Conservation (phyloP, 2,888 invertebrate species). For the Agrochola lychnidis region DNA sequence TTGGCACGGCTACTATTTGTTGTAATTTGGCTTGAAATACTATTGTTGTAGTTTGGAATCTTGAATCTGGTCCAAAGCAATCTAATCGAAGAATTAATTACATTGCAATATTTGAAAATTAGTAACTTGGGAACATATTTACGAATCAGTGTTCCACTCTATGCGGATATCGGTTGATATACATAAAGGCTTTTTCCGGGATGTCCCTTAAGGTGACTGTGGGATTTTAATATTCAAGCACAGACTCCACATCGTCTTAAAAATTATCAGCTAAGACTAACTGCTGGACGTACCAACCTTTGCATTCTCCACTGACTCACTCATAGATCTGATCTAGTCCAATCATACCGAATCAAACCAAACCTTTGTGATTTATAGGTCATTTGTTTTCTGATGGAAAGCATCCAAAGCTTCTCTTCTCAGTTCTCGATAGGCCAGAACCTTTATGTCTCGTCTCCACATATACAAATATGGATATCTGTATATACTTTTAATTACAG, state of each 20-base stretch:
- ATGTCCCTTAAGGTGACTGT: not conserved
- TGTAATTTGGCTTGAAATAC: conserved; percentile 24
- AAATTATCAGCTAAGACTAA: not conserved
- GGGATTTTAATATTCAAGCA: not conserved
- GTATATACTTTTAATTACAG: too few species aligned
- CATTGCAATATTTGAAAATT: not conserved
- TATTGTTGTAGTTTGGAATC: conserved; percentile 8
- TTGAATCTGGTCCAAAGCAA: conserved; percentile 42
- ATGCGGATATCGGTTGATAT: not conserved
- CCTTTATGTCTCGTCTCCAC: not conserved
- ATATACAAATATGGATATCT: too few species aligned
- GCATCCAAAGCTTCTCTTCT: not conserved
- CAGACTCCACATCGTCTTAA: not conserved
- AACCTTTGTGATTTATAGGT: not conserved
- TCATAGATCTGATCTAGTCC: not conserved
- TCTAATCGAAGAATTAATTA: conserved; percentile 12
- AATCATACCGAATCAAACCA: not conserved
- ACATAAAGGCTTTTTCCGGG: not conserved
- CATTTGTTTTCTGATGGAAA: not conserved
- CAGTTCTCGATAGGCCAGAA: not conserved
- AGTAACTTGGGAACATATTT: not conserved
- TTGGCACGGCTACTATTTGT: conserved; percentile 12
- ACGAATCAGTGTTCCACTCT: not conserved
- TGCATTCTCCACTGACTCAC: not conserved
- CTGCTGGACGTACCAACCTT: not conserved